Conservation (phyloP, 2,797 vertebrate genomes). For the Sphenopsis melanotis region DNA sequence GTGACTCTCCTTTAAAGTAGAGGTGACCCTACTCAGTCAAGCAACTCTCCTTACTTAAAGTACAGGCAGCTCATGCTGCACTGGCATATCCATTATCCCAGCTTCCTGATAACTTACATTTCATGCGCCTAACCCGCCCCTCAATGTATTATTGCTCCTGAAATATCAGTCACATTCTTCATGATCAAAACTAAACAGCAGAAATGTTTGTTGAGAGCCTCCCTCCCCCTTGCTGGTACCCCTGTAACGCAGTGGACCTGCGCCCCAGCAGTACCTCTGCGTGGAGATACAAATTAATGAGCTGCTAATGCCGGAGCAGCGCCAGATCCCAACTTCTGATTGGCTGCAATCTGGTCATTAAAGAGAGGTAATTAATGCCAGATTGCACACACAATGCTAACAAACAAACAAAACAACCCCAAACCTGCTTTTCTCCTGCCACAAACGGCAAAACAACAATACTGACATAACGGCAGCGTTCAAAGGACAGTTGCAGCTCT, state of each 20-base stretch:
- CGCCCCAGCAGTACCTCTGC: background rate
- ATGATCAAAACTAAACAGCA: background rate
- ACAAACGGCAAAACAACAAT: constrained; percentile 49
- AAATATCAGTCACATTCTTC: background rate
- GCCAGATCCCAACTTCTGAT: constrained; percentile 20
- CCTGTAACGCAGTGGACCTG: background rate
- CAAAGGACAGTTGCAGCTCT: constrained; percentile 50
- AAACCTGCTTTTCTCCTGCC: constrained; percentile 32
- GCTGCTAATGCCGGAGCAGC: constrained; percentile 21
- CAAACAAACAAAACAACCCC: constrained; percentile 54
- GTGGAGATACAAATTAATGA: constrained; percentile 39
- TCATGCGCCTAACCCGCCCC: background rate
- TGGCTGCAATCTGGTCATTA: constrained; percentile 44
- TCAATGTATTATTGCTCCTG: background rate
- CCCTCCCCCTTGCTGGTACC: background rate
- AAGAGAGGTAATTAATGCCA: constrained; percentile 56
- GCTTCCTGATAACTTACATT: background rate
- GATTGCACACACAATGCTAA: constrained; percentile 53
- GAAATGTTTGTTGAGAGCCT: background rate
- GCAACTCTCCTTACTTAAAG: background rate
- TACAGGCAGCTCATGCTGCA: background rate
- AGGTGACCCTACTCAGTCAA: background rate
- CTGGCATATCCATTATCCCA: background rate
- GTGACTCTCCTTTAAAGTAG: background rate
- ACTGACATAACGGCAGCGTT: constrained; percentile 54